A percentile compares a stretch with the other conserved stretches of the same genome.
Conservation (phyloP, 2,113 vertebrate species). For the Astatoreochromis straeleni region DNA sequence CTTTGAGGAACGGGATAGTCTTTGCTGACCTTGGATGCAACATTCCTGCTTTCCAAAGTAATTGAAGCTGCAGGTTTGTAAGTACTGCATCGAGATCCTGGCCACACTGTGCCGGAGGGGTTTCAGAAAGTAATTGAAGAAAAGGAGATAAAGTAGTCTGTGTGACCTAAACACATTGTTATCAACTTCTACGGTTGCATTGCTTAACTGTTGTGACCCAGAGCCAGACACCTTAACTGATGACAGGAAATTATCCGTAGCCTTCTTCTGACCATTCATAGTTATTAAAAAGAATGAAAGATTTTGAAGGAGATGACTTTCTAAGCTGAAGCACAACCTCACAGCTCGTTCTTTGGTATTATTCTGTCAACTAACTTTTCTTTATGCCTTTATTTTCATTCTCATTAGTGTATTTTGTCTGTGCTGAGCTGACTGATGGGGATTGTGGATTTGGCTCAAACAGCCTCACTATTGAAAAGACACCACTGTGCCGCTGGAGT, state of each 20-base stretch:
- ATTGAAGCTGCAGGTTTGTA: background rate
- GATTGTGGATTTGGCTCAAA: background rate
- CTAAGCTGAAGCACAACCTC: rapidly evolving
- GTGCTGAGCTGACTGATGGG: background rate
- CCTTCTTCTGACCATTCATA: background rate
- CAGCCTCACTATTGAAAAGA: background rate
- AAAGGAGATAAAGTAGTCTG: background rate
- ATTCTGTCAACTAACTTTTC: background rate
- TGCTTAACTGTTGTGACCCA: background rate
- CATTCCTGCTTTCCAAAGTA: background rate
- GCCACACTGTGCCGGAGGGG: background rate
- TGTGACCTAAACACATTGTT: background rate
- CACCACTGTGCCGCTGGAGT: background rate
- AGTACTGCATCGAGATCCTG: background rate
- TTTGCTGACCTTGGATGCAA: background rate
- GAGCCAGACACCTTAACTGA: background rate
- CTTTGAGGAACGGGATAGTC: background rate
- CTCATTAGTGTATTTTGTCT: background rate
- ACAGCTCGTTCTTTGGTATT: background rate
- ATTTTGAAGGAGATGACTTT: background rate
- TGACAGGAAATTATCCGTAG: rapidly evolving
- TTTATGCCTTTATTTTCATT: background rate
- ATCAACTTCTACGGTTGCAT: background rate
- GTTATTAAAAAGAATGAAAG: background rate
- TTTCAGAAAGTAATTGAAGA: background rate